Evolutionary conservation across 2,888 invertebrate species (phyloP), one percentile per base, ranked within the genome.

Genomic region (Iselma pallidipennis): DNA sequence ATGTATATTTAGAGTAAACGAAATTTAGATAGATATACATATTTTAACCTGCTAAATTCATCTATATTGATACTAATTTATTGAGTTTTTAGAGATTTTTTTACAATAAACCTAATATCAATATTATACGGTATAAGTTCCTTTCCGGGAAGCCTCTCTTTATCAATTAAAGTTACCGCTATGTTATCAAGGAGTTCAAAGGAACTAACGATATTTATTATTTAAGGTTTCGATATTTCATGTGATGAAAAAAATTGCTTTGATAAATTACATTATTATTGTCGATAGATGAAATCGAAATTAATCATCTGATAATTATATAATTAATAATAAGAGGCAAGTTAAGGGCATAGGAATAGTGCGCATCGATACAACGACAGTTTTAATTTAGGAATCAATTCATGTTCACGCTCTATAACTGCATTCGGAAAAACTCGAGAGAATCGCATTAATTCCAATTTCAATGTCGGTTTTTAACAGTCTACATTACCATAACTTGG

Each of bases 191-290:
- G 42, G 29, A 28, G 28, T 10, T 55, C 48, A 55, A 55, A 55
- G 55, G 54, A 7, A 45, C 45, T 54, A n/a, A n/a, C n/a, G n/a
- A n/a, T n/a, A n/a, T 29, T 52, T 16, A 51, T 26, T 14, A 51
- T 26, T 26, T 26, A 12, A 19, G 49, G 25, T 23, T 49, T 49
- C 25, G 21, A 49, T n/a, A n/a, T 45, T 14, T 6, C 45, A n/a
- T 10, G 45, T 1, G n/a, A 45, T 10, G 45, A n/a, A 26, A 33
- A 52, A 52, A n/a, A n/a, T n/a, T n/a, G n/a, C n/a, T n/a, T n/a
- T n/a, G n/a, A n/a, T n/a, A n/a, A n/a, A n/a, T n/a, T 52, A 31
- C 48, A 26, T 55, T 16, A 21, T 25, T 55, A 55, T 55, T 55
- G 45, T 55, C 48, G 48, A 23, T 14, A 37, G 16, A 51, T 31